Percentiles rank a stretch among this genome's conserved stretches.
These are phyloP conservation scores for Dipodomys stephensi DNA, from an alignment of 2,113 vertebrate species.

Conservation along the genomic window DNA sequence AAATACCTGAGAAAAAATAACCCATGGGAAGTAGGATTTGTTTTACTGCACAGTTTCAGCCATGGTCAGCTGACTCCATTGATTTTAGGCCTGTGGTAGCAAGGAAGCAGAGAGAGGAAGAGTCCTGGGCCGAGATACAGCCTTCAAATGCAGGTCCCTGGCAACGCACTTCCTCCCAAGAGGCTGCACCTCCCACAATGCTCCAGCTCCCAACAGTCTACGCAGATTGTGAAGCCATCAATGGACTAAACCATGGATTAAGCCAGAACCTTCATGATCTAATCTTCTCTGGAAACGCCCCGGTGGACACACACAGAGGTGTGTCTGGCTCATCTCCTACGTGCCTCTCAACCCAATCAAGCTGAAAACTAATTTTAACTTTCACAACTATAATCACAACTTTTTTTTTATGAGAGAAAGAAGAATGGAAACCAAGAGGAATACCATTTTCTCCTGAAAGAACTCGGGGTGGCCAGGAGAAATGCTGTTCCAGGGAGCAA, in stretches of 20 bases:
- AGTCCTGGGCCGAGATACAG: background rate
- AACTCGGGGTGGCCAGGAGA: background rate
- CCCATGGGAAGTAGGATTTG: background rate
- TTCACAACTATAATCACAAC: background rate
- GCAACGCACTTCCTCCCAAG: background rate
- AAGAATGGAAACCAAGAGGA: constrained; percentile 7
- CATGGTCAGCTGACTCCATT: background rate
- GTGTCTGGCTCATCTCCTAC: background rate
- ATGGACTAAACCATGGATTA: background rate
- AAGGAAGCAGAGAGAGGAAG: background rate
- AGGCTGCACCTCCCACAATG: no score
- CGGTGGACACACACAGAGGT: background rate
- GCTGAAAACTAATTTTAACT: background rate
- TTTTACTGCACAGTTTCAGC: background rate
- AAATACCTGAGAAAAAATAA: background rate
- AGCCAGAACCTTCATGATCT: background rate
- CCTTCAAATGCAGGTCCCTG: no score
- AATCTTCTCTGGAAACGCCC: background rate
- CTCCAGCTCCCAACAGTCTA: background rate
- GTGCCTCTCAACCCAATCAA: background rate
- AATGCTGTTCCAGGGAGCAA: background rate
- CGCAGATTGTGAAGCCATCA: background rate
- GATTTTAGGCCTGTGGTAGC: background rate
- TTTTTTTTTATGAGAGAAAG: background rate
- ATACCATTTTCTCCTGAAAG: background rate